Evolutionary conservation across 2,888 invertebrate species (phyloP).

Genomic region (Ophion ventricosus): DNA sequence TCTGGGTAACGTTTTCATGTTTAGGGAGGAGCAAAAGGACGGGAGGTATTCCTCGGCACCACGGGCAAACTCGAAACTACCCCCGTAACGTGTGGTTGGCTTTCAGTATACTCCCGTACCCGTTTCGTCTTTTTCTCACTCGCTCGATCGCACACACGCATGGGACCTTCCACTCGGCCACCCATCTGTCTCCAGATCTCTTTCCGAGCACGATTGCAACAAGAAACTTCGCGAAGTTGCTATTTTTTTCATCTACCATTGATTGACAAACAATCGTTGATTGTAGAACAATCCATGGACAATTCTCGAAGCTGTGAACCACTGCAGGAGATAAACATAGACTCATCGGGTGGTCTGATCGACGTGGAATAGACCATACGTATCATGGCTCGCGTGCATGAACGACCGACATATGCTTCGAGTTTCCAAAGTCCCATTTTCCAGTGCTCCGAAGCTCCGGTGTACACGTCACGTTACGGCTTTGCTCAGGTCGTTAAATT

Average conservation of each 20-base stretch:
- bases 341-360: background rate
- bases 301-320: background rate
- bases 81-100: conserved; percentile 55
- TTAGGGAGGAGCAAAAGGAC: conserved; percentile 26
- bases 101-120: conserved; percentile 34
- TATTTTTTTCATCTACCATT: background rate
- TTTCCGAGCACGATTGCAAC: background rate
- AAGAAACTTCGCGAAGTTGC: background rate
- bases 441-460: conserved; percentile 17
- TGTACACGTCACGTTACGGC: conserved; percentile 51
- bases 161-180: conserved; percentile 7
- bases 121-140: conserved; percentile 38
- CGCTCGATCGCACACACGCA: conserved; percentile 18
- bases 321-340: background rate
- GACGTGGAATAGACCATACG: conserved; percentile 1
- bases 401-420: conserved; percentile 48
- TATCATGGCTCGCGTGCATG: background rate
- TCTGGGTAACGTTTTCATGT: conserved; percentile 34
- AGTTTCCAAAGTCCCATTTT: conserved; percentile 61
- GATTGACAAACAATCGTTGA: background rate
- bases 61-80: conserved; percentile 60
- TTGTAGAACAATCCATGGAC: background rate
- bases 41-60: conserved; percentile 30
- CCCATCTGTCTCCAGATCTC: background rate
- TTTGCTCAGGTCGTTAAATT: conserved; percentile 59